Evolutionary conservation across 2,888 invertebrate species (phyloP).

Genomic region (Gymnosoma rotundatum): DNA sequence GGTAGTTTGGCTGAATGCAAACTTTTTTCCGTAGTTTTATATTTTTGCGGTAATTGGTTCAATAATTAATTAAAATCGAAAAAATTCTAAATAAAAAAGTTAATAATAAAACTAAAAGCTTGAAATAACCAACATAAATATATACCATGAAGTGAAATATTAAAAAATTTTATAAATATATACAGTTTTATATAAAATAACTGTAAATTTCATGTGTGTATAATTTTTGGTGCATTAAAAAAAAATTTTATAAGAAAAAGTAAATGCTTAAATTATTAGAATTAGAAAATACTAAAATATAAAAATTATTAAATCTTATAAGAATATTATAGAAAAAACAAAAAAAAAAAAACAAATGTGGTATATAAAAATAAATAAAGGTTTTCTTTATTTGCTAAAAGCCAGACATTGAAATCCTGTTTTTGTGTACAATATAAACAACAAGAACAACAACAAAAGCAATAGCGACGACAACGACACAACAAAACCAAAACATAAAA

Average conservation of each 20-base stretch:
- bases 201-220: slow-evolving; percentile 55
- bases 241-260: slow-evolving; percentile 31
- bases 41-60: slow-evolving; percentile 56
- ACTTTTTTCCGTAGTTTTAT: slow-evolving; percentile 23
- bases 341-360: not conserved
- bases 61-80: slow-evolving; percentile 38
- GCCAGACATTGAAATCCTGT: slow-evolving; percentile 68
- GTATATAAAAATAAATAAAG: slow-evolving; percentile 6
- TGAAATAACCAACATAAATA: not conserved
- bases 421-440: slow-evolving; percentile 63
- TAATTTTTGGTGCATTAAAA: slow-evolving; percentile 15
- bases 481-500: slow-evolving; percentile 29
- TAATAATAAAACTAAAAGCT: not conserved
- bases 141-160: slow-evolving; percentile 10
- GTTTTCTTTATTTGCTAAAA: slow-evolving; percentile 32
- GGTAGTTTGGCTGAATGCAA: slow-evolving; percentile 32
- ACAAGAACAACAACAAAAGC: slow-evolving; percentile 51
- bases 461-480: slow-evolving; percentile 28
- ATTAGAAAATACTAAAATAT: not conserved
- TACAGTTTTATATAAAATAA: slow-evolving; percentile 47
- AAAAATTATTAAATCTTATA: not conserved
- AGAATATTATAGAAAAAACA: slow-evolving; percentile 1
- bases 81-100: slow-evolving; percentile 11
- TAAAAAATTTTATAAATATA: not conserved
- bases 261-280: not conserved